Evolutionary conservation across 2,113 vertebrate genomes (phyloP).

Genomic region (Athene cunicularia): DNA sequence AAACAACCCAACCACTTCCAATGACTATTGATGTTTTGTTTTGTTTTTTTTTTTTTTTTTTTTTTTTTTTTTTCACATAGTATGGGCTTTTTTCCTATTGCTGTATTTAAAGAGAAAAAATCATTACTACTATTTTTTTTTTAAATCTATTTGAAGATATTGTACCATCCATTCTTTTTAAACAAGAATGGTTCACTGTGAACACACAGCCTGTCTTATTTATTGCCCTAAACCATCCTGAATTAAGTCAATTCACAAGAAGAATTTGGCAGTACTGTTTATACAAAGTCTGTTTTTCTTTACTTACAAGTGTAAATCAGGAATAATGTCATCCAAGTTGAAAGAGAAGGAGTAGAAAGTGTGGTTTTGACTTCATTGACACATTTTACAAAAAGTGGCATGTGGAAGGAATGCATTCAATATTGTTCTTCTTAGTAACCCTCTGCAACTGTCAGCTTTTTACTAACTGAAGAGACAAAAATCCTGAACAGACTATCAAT

Average conservation of each 20-base stretch:
- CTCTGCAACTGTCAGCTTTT: background rate
- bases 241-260: slow-evolving; percentile 1
- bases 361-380: background rate
- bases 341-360: background rate
- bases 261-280: background rate
- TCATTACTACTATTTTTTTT: background rate
- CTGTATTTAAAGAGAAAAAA: background rate
- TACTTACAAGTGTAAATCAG: background rate
- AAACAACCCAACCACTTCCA: background rate
- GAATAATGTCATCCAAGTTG: background rate
- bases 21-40: background rate
- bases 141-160: background rate
- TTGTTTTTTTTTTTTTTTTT: background rate
- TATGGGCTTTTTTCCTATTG: background rate
- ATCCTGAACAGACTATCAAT: background rate
- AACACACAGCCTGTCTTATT: background rate
- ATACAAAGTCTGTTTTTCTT: background rate
- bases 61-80: background rate
- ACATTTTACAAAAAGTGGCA: background rate
- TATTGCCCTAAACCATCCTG: background rate
- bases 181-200: background rate
- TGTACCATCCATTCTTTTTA: background rate
- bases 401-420: background rate
- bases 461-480: background rate
- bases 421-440: background rate